Evolutionary conservation across 2,797 vertebrate genomes (phyloP), one percentile per base, ranked within the genome.

Genomic region (Melopsittacus undulatus): DNA sequence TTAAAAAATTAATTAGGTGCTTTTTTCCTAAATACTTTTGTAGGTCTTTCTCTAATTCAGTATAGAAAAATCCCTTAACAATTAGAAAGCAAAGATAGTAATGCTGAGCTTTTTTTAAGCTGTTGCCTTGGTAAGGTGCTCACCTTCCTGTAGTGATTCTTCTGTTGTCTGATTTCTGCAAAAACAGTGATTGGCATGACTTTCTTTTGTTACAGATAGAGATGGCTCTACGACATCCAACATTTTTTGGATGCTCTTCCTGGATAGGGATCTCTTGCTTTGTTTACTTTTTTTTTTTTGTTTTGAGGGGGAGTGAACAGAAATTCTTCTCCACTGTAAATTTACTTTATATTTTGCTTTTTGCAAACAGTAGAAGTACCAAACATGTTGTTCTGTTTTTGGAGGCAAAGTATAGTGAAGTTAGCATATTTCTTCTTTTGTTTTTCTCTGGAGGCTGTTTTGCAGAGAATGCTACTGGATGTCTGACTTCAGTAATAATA

Each of bases 1-100:
- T 8, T 0, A 8, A 36, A 51, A n/a, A 1, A 1, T 16, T 20
- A 19, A 16, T 68, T 2, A 1, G 1, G 1, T 87, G 8, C 19
- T 15, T 74, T 51, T 86, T 67, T 80, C 22, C 40, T 75, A 29
- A 85, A 19, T 49, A 27, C 32, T 76, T 64, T 85, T 76, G 5
- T 86, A 72, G 20, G 15, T 83, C 5, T 78, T 80, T 49, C 29
- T 80, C 15, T 83, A 67, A 74, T 63, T 90, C 11, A 52, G 18
- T 63, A 9, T 46, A 74, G 36, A 83, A 51, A 73, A 54, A 80
- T 69, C 17, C 49, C 49, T 48, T 46, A 77, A 4, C 3, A 17
- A 36, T 75, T 56, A 88, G 26, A 66, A 78, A 86, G 43, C 26
- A 36, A 70, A 63, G 42, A 15, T 32, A 72, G 10, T 21, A 76